A percentile compares a stretch with the other conserved stretches of the same genome.
Evolutionary conservation across 35 echinoderm and acorn worm genomes (phyloP).

Genomic region (Heliocidaris tuberculata): DNA sequence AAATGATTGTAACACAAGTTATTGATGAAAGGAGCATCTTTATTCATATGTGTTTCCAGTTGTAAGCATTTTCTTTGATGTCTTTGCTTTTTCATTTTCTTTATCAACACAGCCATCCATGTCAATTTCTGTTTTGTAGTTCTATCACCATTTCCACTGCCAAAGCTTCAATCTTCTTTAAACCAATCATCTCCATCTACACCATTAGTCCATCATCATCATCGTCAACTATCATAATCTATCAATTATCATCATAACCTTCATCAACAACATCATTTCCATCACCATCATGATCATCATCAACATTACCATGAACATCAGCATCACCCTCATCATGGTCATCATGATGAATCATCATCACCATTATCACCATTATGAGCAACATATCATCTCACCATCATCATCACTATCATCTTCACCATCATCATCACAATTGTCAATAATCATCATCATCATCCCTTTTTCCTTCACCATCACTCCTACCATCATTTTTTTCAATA

Average conservation of each 20-base stretch:
- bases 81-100: too few species aligned
- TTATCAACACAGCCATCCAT: not conserved
- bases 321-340: not conserved
- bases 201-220: not conserved
- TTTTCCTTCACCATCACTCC: not conserved
- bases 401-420: not conserved
- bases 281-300: not conserved
- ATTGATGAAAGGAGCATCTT: not conserved
- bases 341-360: not conserved
- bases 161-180: too few species aligned
- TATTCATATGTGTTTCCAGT: not conserved
- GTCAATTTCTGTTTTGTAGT: too few species aligned
- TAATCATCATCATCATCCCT: not conserved
- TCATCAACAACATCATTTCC: not conserved
- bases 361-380: not conserved
- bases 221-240: not conserved
- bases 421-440: not conserved
- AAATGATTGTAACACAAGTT: not conserved
- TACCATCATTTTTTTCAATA: not conserved
- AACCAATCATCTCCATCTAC: not conserved
- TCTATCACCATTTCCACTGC: not conserved
- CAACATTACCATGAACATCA: not conserved
- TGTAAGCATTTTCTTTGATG: too few species aligned
- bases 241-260: not conserved
- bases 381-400: not conserved